Evolutionary conservation across 2,113 vertebrate species (phyloP).

Genomic region (Eudorcas thomsonii): DNA sequence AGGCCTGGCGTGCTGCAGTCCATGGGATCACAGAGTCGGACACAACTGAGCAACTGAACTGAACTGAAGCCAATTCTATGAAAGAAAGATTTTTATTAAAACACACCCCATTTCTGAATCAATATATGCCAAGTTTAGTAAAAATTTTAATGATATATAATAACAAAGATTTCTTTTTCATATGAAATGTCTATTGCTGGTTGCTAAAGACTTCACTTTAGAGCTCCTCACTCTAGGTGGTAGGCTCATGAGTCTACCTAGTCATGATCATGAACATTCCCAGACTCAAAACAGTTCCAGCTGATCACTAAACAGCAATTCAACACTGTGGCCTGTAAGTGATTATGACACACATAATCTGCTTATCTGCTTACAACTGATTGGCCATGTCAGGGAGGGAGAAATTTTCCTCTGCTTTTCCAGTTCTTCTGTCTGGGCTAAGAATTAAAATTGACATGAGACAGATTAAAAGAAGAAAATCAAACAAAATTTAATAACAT

Average conservation of each 20-base stretch:
- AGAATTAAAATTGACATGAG: neutral
- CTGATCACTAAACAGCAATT: neutral
- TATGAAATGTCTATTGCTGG: neutral
- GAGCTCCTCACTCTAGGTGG: neutral
- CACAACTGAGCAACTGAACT: neutral
- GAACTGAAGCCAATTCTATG: neutral
- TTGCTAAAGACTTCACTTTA: neutral
- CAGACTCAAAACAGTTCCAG: neutral
- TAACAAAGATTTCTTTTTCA: neutral
- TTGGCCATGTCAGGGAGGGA: neutral
- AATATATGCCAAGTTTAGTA: neutral
- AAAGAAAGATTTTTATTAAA: neutral
- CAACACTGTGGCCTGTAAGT: neutral
- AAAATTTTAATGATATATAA: neutral
- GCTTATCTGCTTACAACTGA: neutral
- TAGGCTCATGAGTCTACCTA: neutral
- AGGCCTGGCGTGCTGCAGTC: neutral
- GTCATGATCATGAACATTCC: neutral
- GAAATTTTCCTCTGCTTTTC: neutral
- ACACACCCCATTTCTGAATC: neutral
- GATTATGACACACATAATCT: neutral
- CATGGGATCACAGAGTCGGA: neutral
- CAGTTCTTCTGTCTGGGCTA: neutral
- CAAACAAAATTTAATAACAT: neutral
- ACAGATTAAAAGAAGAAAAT: neutral